These are phyloP conservation scores for Sminthurinus aureus DNA, from an alignment of 2,888 invertebrate genomes.

Conservation along the genomic window DNA sequence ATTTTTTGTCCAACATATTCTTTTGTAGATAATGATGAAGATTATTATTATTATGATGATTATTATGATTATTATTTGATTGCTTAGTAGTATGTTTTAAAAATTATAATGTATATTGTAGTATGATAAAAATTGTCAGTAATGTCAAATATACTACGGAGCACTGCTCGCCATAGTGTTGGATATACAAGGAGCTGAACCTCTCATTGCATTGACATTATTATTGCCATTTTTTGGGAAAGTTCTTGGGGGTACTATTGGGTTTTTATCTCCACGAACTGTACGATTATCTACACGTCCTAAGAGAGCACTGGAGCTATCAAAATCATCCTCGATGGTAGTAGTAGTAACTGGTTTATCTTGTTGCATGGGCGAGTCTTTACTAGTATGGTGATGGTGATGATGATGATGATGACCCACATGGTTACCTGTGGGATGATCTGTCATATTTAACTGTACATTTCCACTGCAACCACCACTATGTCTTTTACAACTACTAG, in stretches of 20 bases:
- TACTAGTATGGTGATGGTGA: background rate
- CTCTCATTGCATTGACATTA: conserved; percentile 42
- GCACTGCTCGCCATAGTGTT: conserved; percentile 27
- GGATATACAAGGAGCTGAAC: background rate
- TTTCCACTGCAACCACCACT: conserved; percentile 18
- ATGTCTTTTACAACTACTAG: conserved; percentile 15
- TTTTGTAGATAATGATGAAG: too few relatives aligned
- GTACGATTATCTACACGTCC: conserved; percentile 10
- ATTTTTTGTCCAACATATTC: too few relatives aligned
- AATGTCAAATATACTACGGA: conserved; percentile 19
- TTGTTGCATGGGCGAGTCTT: conserved; percentile 2
- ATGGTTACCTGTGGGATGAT: background rate
- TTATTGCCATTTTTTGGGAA: conserved; percentile 56
- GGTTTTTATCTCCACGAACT: background rate
- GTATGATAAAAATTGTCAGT: background rate
- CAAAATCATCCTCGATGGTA: conserved; percentile 53
- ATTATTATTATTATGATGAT: background rate
- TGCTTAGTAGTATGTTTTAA: background rate
- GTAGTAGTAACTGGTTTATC: conserved; percentile 13
- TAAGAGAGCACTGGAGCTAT: conserved; percentile 51
- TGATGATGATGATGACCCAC: conserved; percentile 6
- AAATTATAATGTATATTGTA: background rate
- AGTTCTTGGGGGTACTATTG: conserved; percentile 12
- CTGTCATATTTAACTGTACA: background rate
- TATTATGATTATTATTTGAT: background rate